Evolutionary conservation across 2,113 vertebrate species (phyloP), one percentile per base, ranked within the genome.

Genomic region (Triplophysa tibetana): DNA sequence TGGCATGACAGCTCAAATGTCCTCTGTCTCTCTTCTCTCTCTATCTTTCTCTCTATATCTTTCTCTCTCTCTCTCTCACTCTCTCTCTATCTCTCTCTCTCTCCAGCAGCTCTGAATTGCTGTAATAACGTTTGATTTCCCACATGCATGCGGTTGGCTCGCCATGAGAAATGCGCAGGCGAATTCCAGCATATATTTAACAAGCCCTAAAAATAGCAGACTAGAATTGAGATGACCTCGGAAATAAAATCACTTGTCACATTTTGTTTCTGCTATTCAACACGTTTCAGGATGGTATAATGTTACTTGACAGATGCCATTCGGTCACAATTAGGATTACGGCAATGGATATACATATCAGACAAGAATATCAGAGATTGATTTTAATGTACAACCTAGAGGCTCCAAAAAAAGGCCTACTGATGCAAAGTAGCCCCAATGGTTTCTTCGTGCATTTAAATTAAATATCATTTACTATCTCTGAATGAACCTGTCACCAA

Each of bases 1-100:
- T 87, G 80, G 83, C 88, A 88, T 88, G 86, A 89, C 80, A 90
- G 86, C 82, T 85, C 52, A 56, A 72, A 87, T 86, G 88, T 73
- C 82, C 69, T 45, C 45, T 81, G 24, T 65, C 41, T 50, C 70
- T 56, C 19, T 75, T 54, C 26, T 63, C 29, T 63, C 24, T 17
- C 38, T 75, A 74, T 80, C 33, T 80, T 38, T 26, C 14, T 73
- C 16, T 61, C 61, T 65, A n/a, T n/a, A n/a, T n/a, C 38, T 65
- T 41, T 50, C 70, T 56, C 19, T 75, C 38, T 33, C 68, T 62
- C 67, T 43, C 24, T 43, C 58, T 70, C 68, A 61, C 60, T 54
- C 26, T 63, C 29, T 63, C 24, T 17, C 38, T 75, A 74, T 80
- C 33, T 80, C 38, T 26, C 14, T 73, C 16, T 61, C 61, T 65